Conservation (phyloP, 2,888 invertebrate genomes). For the Microctonus hyperodae region DNA sequence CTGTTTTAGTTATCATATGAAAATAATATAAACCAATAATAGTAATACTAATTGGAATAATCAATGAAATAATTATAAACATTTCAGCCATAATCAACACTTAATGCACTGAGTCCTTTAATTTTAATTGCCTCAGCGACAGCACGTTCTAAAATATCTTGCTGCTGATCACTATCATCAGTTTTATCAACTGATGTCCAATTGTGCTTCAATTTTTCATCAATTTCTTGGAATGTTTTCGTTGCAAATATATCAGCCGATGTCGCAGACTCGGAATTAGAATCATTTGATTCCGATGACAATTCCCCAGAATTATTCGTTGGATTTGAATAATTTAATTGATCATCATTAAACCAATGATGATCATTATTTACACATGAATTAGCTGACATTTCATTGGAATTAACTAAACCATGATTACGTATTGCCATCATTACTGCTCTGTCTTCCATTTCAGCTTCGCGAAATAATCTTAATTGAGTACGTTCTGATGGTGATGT, state of each 20-base stretch:
- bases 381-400: constrained; percentile 37
- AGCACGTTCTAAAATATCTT: constrained; percentile 75
- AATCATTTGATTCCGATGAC: constrained; percentile 27
- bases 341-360: constrained; percentile 34
- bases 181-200: constrained; percentile 47
- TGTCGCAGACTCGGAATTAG: constrained; percentile 27
- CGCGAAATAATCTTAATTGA: constrained; percentile 55
- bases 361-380: constrained; percentile 34
- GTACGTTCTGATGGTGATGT: constrained; percentile 64
- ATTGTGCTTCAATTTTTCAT: constrained; percentile 26
- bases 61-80: neutral
- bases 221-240: constrained; percentile 13
- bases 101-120: constrained; percentile 70
- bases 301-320: neutral
- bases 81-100: constrained; percentile 57
- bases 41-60: neutral
- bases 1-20: neutral
- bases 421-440: constrained; percentile 79
- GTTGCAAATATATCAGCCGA: constrained; percentile 25
- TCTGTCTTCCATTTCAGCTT: constrained; percentile 72
- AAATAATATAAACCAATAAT: constrained; percentile 8
- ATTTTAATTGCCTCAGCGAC: constrained; percentile 78
- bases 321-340: constrained; percentile 9
- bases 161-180: constrained; percentile 55
- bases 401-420: constrained; percentile 69